phyloP scores from a whole-genome alignment of 2,113 vertebrate genomes.

The Rhynchomys soricoides region DNA sequence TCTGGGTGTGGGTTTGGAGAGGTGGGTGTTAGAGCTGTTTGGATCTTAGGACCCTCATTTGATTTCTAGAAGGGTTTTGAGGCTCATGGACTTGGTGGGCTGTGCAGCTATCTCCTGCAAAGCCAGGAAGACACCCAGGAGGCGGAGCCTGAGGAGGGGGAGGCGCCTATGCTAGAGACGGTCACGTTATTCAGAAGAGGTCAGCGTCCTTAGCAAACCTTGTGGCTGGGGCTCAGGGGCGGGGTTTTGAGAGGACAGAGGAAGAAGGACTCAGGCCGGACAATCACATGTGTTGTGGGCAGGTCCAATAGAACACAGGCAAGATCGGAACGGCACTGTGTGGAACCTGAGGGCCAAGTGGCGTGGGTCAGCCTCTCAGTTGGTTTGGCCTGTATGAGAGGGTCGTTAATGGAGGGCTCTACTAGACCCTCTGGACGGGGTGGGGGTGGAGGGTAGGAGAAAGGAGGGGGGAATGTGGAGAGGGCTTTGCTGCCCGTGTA shows the following conservation, averaged over 20 bases:
- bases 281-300: not conserved
- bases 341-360: not conserved
- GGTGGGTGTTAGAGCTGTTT: not conserved
- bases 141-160: not conserved
- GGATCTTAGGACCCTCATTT: not conserved
- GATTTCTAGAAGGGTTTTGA: not conserved
- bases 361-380: not conserved
- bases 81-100: not conserved
- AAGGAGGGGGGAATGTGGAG: not conserved
- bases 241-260: not conserved
- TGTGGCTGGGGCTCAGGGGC: not conserved
- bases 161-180: not conserved
- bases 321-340: no score
- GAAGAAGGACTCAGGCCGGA: no score
- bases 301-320: not conserved
- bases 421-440: not conserved
- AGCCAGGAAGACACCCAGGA: not conserved
- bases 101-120: no score
- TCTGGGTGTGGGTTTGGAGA: not conserved
- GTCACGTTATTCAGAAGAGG: no score
- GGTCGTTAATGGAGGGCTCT: not conserved
- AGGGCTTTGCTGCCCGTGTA: not conserved
- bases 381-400: no score
- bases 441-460: not conserved
- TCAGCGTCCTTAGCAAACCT: not conserved